Evolutionary conservation across 2,888 invertebrate species (phyloP), one percentile per base, ranked within the genome.

Genomic region (Ariolimax columbianus): DNA sequence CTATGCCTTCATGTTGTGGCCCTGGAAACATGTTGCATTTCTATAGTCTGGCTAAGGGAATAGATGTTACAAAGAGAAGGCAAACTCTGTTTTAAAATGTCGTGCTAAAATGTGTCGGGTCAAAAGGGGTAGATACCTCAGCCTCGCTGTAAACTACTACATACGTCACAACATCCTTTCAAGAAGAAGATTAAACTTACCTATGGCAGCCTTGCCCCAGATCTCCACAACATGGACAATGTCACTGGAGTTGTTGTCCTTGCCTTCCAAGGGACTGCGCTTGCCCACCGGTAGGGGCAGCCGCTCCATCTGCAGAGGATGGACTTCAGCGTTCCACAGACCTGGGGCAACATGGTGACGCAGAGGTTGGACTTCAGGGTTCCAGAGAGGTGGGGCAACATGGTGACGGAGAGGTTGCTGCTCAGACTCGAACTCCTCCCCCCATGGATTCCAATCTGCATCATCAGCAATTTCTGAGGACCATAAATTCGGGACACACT

Each of bases 381-480:
- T 77, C 84, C 84, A 84, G 14, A 84, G 59, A 2, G 38, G 89
- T 7, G 91, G 92, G 33, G 91, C 89, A 77, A 89, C 89, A 87
- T 91, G 91, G 80, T 90, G 89, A 33, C 87, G 88, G 33, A 88
- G 88, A 30, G 72, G 70, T n/a, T 81, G 83, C 33, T 82, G 75
- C 82, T 91, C 92, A 55, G 89, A 90, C 51, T 91, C 92, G 88
- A 92, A 91, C 83, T 91, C 91, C 82, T 92, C 91, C 11, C 92
- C 92, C 92, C 92, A 92, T 0, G 92, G 92, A 82, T 92, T 92
- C 92, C 92, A 92, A 78, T 91, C 89, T 6, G 86, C 83, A 86
- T 91, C 91, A 86, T 92, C 92, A 75, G 85, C 81, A 30, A 86
- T 87, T 23, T 87, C 88, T 88, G 86, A 7, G 80, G 75, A 77